Conservation (phyloP, 1,140 invertebrate genomes). For the Danaus plexippus region DNA sequence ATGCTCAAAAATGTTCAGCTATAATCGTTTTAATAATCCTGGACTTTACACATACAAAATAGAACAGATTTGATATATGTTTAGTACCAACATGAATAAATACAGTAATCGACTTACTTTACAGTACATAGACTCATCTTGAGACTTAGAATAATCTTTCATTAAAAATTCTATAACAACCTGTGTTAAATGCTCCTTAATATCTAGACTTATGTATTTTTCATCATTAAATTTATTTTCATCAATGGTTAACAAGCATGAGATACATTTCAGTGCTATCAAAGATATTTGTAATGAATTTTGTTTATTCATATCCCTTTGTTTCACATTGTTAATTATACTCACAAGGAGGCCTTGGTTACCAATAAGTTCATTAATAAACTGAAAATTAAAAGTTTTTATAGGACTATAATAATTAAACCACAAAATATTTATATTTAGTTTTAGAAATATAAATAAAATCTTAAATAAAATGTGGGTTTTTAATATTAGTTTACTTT, state of each 20-base stretch:
- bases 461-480: too few species aligned
- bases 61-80: too few species aligned
- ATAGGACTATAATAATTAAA: slow-evolving; percentile 8
- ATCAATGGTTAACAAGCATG: slow-evolving; percentile 34
- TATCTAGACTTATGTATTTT: slow-evolving; percentile 20
- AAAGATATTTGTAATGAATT: slow-evolving; percentile 41
- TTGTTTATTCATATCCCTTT: slow-evolving; percentile 18
- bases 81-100: slow-evolving; percentile 2
- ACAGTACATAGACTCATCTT: slow-evolving; percentile 56
- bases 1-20: too few species aligned
- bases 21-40: too few species aligned
- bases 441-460: slow-evolving; percentile 1
- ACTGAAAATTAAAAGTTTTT: slow-evolving; percentile 33
- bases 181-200: slow-evolving; percentile 40
- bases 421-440: neutral
- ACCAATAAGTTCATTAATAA: slow-evolving; percentile 45
- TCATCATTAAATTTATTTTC: slow-evolving; percentile 30
- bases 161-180: slow-evolving; percentile 43
- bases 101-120: slow-evolving; percentile 39
- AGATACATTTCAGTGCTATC: slow-evolving; percentile 44
- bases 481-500: too few species aligned
- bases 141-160: slow-evolving; percentile 35
- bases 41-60: too few species aligned
- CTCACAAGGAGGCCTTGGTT: slow-evolving; percentile 38
- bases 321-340: slow-evolving; percentile 34